Conservation (phyloP, 2,113 vertebrate genomes). For the Pongo abelii region DNA sequence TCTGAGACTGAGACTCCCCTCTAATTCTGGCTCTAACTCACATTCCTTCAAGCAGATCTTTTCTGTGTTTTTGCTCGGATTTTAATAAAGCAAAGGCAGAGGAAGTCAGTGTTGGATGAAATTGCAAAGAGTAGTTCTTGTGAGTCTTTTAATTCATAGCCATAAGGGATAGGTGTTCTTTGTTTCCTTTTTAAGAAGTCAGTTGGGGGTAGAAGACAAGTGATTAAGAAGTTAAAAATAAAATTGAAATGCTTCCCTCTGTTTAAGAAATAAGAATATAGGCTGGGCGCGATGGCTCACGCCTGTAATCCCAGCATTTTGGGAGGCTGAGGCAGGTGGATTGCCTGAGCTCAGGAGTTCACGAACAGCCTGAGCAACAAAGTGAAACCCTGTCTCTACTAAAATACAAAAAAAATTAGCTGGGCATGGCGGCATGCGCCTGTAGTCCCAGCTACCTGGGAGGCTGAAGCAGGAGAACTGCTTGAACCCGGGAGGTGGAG, state of each 20-base stretch:
- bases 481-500: too few species aligned
- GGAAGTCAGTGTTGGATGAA: neutral
- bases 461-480: too few species aligned
- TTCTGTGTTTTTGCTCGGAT: neutral
- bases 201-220: neutral
- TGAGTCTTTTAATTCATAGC: neutral
- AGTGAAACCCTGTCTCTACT: too few species aligned
- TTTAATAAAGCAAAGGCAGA: neutral
- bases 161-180: neutral
- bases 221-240: constrained; percentile 23
- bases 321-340: too few species aligned
- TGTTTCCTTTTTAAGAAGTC: neutral
- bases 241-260: neutral
- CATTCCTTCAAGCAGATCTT: neutral
- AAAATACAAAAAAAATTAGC: too few species aligned
- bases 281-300: too few species aligned
- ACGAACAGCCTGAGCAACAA: too few species aligned
- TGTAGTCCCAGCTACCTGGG: too few species aligned
- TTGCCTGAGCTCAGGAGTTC: too few species aligned
- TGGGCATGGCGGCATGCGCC: too few species aligned
- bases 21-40: neutral
- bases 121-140: neutral
- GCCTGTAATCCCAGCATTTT: too few species aligned
- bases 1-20: neutral
- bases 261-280: neutral